Conservation (phyloP, 1,140 invertebrate species). For the Drosophila rhopaloa region DNA sequence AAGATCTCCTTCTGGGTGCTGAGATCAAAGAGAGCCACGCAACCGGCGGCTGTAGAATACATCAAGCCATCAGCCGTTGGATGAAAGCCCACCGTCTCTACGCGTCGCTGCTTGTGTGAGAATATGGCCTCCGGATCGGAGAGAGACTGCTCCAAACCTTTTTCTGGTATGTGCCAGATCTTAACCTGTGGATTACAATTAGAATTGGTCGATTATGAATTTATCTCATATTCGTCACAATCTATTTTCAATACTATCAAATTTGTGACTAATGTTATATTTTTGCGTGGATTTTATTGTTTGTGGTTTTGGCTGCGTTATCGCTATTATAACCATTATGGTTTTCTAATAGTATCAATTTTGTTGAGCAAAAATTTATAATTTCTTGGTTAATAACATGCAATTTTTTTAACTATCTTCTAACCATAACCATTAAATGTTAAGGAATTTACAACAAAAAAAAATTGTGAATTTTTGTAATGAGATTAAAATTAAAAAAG, state of each 20-base stretch:
- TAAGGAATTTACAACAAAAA: too few species aligned
- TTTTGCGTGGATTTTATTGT: too few species aligned
- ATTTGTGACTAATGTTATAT: background rate
- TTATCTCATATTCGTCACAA: background rate
- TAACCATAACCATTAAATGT: too few species aligned
- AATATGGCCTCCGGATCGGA: conserved; percentile 92
- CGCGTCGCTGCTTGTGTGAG: conserved; percentile 91
- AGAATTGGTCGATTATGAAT: background rate
- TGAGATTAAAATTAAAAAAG: background rate
- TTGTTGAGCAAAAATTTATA: too few species aligned
- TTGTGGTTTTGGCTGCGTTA: background rate
- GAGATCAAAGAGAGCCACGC: conserved; percentile 94
- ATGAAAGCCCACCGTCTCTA: conserved; percentile 94
- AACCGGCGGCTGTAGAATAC: conserved; percentile 92
- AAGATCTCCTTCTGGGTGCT: conserved; percentile 92
- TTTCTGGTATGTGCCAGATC: conserved; percentile 93
- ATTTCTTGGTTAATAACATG: too few species aligned
- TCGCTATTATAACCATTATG: background rate
- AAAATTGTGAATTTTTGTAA: background rate
- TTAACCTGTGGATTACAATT: conserved; percentile 86
- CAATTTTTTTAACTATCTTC: too few species aligned
- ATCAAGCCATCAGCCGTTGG: conserved; percentile 93
- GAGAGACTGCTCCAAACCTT: conserved; percentile 91
- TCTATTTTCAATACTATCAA: background rate
- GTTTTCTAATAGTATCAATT: background rate